phyloP scores from a whole-genome alignment of 2,888 invertebrate genomes.

The Parascotia fuliginaria region DNA sequence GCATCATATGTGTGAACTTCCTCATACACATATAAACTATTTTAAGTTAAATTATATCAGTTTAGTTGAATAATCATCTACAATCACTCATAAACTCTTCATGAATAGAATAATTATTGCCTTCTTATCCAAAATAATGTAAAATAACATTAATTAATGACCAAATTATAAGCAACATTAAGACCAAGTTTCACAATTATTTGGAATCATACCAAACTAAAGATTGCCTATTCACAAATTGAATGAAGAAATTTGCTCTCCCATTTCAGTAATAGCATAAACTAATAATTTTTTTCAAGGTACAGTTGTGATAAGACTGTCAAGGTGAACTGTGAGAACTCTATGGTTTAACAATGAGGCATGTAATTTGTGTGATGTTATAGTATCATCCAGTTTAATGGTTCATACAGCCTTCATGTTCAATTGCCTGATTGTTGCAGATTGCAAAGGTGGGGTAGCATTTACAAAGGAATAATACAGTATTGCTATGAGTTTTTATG shows the following conservation, averaged over 20 bases:
- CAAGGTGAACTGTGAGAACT: slow-evolving; percentile 43
- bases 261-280: slow-evolving; percentile 6
- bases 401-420: slow-evolving; percentile 46
- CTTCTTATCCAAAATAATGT: too few relatives aligned
- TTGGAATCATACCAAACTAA: slow-evolving; percentile 23
- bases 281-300: slow-evolving; percentile 20
- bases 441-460: slow-evolving; percentile 17
- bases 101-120: too few relatives aligned
- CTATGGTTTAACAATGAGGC: slow-evolving; percentile 37
- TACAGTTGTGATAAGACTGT: slow-evolving; percentile 30
- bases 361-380: slow-evolving; percentile 45
- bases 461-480: neutral
- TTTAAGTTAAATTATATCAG: too few relatives aligned
- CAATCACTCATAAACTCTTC: too few relatives aligned
- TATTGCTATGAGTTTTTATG: neutral
- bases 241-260: slow-evolving; percentile 10
- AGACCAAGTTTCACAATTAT: slow-evolving; percentile 11
- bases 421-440: slow-evolving; percentile 41
- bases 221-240: slow-evolving; percentile 18
- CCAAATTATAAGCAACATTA: too few relatives aligned
- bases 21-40: neutral
- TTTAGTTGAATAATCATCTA: too few relatives aligned
- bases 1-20: neutral
- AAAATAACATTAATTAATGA: too few relatives aligned
- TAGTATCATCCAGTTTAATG: slow-evolving; percentile 44